A percentile compares a stretch with the other conserved stretches of the same genome.
phyloP scores from a whole-genome alignment of 1,140 invertebrate genomes.

The Archegozetes longisetosus region DNA sequence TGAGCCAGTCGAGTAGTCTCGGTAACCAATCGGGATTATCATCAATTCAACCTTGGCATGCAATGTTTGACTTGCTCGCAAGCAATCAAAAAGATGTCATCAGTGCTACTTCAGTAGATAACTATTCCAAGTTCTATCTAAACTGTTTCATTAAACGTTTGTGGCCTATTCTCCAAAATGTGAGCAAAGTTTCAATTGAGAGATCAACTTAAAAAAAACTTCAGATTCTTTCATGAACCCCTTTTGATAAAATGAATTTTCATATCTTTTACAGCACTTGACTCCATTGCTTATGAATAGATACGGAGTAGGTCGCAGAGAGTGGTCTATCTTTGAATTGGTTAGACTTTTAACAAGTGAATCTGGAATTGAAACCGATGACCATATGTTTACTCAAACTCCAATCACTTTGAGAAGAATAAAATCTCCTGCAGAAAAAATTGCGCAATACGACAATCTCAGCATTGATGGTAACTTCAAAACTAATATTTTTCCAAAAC shows the following conservation, averaged over 20 bases:
- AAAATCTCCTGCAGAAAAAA: background rate
- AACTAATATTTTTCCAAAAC: no score
- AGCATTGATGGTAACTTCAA: background rate
- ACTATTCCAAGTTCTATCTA: constrained; percentile 12
- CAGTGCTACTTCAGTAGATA: background rate
- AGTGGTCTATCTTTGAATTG: constrained; percentile 13
- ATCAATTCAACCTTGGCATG: constrained; percentile 10
- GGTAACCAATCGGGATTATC: background rate
- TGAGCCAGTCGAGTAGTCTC: background rate
- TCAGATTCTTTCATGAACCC: background rate
- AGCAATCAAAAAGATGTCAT: background rate
- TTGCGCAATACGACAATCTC: background rate
- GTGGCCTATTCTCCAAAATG: constrained; percentile 6
- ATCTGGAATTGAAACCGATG: constrained; percentile 3
- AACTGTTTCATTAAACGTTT: constrained; percentile 2
- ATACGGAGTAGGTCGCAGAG: background rate
- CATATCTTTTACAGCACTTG: constrained; percentile 2
- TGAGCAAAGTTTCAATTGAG: constrained; percentile 2
- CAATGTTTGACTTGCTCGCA: background rate
- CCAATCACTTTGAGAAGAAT: constrained; percentile 9
- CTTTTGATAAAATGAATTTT: background rate
- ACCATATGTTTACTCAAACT: constrained; percentile 1
- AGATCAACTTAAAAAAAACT: background rate
- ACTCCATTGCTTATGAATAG: constrained; percentile 2
- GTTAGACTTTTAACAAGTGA: background rate